Conservation (phyloP, 2,797 vertebrate species). For the Podarcis siculus region DNA sequence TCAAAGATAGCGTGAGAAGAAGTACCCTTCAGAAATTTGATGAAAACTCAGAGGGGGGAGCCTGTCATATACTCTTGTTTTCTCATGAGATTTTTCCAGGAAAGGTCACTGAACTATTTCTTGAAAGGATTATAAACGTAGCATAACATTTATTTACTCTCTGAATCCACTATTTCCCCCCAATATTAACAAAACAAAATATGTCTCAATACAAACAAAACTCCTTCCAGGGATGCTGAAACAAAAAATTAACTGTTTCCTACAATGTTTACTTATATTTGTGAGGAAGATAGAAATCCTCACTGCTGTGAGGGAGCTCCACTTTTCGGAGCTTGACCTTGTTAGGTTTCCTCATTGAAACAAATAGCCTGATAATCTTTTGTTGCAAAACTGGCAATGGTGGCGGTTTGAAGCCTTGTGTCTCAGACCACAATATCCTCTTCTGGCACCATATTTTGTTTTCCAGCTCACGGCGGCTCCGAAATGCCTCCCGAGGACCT, state of each 20-base stretch:
- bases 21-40: background rate
- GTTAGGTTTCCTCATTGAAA: constrained; percentile 38
- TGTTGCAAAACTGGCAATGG: constrained; percentile 31
- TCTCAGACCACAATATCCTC: constrained; percentile 26
- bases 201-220: constrained; percentile 63
- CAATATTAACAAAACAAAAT: constrained; percentile 38
- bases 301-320: background rate
- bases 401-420: constrained; percentile 26
- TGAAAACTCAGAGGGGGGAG: background rate
- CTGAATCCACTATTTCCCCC: constrained; percentile 46
- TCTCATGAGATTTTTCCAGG: background rate
- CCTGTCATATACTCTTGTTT: background rate
- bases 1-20: background rate
- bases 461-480: constrained; percentile 91
- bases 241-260: constrained; percentile 58
- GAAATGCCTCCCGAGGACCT: constrained; percentile 86
- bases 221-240: constrained; percentile 51
- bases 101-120: constrained; percentile 32
- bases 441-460: constrained; percentile 46
- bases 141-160: constrained; percentile 59
- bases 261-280: constrained; percentile 49
- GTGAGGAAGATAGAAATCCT: constrained; percentile 40
- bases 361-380: constrained; percentile 50
- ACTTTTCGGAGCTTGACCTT: background rate
- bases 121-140: constrained; percentile 44